Percentiles rank a stretch among this genome's conserved stretches.
Evolutionary conservation across 2,888 invertebrate genomes (phyloP).

Genomic region (Drosophila tanythrix): DNA sequence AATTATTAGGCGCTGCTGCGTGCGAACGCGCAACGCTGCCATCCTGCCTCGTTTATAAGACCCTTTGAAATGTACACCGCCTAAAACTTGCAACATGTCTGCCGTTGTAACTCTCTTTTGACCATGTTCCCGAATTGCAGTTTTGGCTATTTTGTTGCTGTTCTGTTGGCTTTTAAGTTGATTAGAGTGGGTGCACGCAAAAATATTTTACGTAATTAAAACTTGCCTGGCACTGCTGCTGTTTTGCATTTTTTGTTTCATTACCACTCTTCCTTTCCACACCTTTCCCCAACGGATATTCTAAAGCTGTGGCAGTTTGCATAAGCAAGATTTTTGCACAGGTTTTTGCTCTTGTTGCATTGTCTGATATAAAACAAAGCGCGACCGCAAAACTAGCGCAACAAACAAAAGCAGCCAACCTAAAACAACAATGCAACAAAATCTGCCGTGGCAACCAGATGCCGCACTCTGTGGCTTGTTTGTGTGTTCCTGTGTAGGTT

Average conservation of each 20-base stretch:
- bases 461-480: slow-evolving; percentile 53
- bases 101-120: slow-evolving; percentile 51
- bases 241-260: slow-evolving; percentile 55
- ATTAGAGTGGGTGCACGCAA: slow-evolving; percentile 72
- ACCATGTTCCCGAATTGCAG: slow-evolving; percentile 72
- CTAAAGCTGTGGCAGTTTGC: slow-evolving; percentile 34
- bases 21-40: slow-evolving; percentile 25
- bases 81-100: slow-evolving; percentile 25
- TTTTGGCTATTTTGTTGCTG: slow-evolving; percentile 39
- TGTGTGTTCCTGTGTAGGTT: slow-evolving; percentile 20
- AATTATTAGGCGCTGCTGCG: slow-evolving; percentile 57
- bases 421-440: slow-evolving; percentile 44
- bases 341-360: slow-evolving; percentile 49
- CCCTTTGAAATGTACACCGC: slow-evolving; percentile 32
- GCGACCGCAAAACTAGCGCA: slow-evolving; percentile 74
- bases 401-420: slow-evolving; percentile 61
- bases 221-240: slow-evolving; percentile 60
- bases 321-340: slow-evolving; percentile 54
- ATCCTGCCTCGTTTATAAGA: slow-evolving; percentile 51
- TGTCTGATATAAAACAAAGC: slow-evolving; percentile 70
- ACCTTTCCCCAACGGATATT: neutral
- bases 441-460: slow-evolving; percentile 42
- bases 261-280: neutral
- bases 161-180: slow-evolving; percentile 70
- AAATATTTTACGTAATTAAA: slow-evolving; percentile 80